These are phyloP conservation scores for Falco punctatus DNA, from an alignment of 2,113 vertebrate species.

Conservation along the genomic window DNA sequence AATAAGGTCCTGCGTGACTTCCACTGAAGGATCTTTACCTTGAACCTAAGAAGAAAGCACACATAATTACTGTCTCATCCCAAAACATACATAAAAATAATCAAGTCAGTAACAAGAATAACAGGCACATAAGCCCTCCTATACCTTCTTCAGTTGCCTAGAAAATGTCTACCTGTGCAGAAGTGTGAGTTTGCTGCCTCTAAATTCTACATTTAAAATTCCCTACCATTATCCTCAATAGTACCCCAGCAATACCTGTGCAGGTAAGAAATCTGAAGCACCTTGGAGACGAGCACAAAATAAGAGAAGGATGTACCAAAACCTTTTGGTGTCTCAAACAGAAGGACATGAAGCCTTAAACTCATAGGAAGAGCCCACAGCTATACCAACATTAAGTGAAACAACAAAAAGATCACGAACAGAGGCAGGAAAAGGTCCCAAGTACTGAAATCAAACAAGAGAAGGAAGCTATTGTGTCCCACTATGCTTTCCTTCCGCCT, in stretches of 20 bases:
- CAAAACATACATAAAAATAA: neutral
- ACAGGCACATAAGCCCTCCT: neutral
- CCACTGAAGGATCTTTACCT: conserved; percentile 96
- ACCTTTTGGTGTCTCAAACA: neutral
- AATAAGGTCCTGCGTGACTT: conserved; percentile 98
- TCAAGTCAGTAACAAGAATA: neutral
- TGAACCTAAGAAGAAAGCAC: conserved; percentile 83
- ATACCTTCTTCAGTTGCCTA: too few species aligned
- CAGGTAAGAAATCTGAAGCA: neutral
- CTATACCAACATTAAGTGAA: neutral
- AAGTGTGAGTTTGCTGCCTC: neutral
- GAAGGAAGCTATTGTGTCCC: neutral
- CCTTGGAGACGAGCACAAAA: neutral
- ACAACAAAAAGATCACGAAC: neutral
- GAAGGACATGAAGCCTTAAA: neutral
- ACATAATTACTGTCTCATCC: neutral
- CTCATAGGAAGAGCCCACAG: neutral
- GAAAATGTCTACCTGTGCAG: neutral
- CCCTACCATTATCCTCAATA: neutral
- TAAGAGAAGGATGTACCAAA: neutral
- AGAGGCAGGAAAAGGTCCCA: neutral
- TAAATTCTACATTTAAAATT: neutral
- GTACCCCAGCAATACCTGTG: neutral
- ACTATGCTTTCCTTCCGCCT: neutral
- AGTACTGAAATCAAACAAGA: neutral